Evolutionary conservation across 2,888 invertebrate species (phyloP).

Genomic region (Drosophila flavopinicola): DNA sequence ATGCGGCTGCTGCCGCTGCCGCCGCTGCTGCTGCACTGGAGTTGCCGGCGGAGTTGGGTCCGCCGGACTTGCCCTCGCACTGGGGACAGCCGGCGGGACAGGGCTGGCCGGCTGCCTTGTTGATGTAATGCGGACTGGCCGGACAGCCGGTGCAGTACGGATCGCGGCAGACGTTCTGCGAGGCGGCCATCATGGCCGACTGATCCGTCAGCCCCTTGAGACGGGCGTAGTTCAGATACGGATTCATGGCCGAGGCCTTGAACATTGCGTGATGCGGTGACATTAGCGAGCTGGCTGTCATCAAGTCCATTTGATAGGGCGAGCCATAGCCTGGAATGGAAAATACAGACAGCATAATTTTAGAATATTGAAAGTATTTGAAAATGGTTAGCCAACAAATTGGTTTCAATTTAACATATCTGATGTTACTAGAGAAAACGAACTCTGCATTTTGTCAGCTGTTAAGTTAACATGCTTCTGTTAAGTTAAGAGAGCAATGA

Average conservation of each 20-base stretch:
- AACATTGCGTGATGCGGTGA: constrained; percentile 90
- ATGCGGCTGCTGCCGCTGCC: constrained; percentile 87
- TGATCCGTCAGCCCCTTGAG: constrained; percentile 87
- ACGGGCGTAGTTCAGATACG: constrained; percentile 93
- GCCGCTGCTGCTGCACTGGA: constrained; percentile 68
- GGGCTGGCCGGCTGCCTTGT: constrained; percentile 86
- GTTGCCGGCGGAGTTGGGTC: constrained; percentile 27
- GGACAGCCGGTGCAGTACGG: constrained; percentile 97
- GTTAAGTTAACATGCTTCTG: no score
- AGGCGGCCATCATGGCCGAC: constrained; percentile 86
- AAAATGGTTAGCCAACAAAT: neutral
- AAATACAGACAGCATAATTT: neutral
- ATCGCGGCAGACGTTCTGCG: constrained; percentile 93
- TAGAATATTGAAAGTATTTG: neutral
- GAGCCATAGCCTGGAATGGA: constrained; percentile 84
- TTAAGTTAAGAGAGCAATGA: no score
- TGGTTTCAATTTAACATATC: no score
- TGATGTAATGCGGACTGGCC: constrained; percentile 91
- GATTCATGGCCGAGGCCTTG: constrained; percentile 90
- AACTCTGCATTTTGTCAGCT: no score
- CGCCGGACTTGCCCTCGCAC: constrained; percentile 87
- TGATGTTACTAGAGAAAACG: no score
- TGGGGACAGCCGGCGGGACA: constrained; percentile 95
- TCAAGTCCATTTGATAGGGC: constrained; percentile 89
- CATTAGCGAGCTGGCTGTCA: constrained; percentile 90